phyloP scores from a whole-genome alignment of 2,888 invertebrate species.

The Keiferia lycopersicella region DNA sequence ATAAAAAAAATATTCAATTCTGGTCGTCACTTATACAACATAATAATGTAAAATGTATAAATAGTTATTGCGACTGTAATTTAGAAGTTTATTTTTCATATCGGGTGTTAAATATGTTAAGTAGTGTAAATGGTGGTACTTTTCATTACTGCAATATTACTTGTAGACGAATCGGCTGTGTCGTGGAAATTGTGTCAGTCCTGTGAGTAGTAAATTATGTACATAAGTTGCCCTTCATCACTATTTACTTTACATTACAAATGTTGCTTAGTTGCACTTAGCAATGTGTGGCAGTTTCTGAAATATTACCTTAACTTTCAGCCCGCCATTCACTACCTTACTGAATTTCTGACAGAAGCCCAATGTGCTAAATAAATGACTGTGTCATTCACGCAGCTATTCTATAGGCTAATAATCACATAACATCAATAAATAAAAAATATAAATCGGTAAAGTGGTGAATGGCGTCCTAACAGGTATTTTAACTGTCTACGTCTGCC shows the following conservation, averaged over 20 bases:
- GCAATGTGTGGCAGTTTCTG: background rate
- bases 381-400: background rate
- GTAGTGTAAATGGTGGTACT: conserved; percentile 76
- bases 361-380: conserved; percentile 1
- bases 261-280: conserved; percentile 13
- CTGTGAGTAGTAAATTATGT: conserved; percentile 70
- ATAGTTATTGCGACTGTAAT: conserved; percentile 81
- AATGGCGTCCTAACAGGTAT: background rate
- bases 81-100: conserved; percentile 81
- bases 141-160: conserved; percentile 74
- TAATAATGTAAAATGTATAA: conserved; percentile 78
- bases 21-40: conserved; percentile 63
- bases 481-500: background rate
- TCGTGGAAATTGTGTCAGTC: conserved; percentile 73
- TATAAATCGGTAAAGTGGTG: background rate
- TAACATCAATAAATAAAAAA: no score
- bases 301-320: background rate
- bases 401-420: background rate
- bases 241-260: no score
- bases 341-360: background rate
- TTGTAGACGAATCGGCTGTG: conserved; percentile 79
- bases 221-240: conserved; percentile 59
- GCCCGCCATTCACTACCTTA: background rate
- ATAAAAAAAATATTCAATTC: conserved; percentile 52
- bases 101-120: conserved; percentile 79